Percentiles rank a stretch among this genome's conserved stretches.
phyloP scores from a whole-genome alignment of 2,888 invertebrate genomes.

The Tholera decimalis region DNA sequence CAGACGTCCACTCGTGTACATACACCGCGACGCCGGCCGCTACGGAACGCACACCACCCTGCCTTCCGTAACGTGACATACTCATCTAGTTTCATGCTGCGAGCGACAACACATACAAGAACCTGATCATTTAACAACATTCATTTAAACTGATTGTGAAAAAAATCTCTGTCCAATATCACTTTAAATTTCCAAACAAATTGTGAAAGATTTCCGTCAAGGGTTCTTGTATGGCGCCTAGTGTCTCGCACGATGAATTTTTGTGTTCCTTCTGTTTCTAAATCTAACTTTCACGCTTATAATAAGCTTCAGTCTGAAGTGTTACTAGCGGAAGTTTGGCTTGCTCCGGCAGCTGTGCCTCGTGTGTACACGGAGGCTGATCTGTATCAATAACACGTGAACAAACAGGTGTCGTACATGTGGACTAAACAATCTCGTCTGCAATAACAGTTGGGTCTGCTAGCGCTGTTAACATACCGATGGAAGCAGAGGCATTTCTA shows the following conservation, averaged over 20 bases:
- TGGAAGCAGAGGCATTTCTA: slow-evolving; percentile 46
- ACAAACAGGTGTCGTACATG: slow-evolving; percentile 56
- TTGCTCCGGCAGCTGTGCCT: slow-evolving; percentile 52
- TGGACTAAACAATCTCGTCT: slow-evolving; percentile 50
- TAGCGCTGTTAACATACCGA: slow-evolving; percentile 63
- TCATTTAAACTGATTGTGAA: slow-evolving; percentile 9
- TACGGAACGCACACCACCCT: slow-evolving; percentile 47
- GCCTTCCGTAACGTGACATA: slow-evolving; percentile 55
- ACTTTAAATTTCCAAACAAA: neutral
- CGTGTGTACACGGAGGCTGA: slow-evolving; percentile 60
- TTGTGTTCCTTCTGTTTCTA: slow-evolving; percentile 72
- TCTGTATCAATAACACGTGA: slow-evolving; percentile 72
- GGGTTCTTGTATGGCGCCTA: slow-evolving; percentile 56
- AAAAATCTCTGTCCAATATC: slow-evolving; percentile 2
- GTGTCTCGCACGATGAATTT: slow-evolving; percentile 68
- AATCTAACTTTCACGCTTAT: slow-evolving; percentile 77
- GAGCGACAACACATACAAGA: slow-evolving; percentile 49
- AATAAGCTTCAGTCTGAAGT: slow-evolving; percentile 67
- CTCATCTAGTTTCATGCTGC: slow-evolving; percentile 62
- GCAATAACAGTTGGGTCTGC: slow-evolving; percentile 53
- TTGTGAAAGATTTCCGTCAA: slow-evolving; percentile 14
- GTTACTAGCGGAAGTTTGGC: slow-evolving; percentile 63
- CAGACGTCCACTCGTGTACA: slow-evolving; percentile 63
- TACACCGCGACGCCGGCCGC: slow-evolving; percentile 21
- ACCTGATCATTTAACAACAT: slow-evolving; percentile 37